These are phyloP conservation scores for Eupithecia dodoneata DNA, from an alignment of 2,888 invertebrate species.

Conservation along the genomic window DNA sequence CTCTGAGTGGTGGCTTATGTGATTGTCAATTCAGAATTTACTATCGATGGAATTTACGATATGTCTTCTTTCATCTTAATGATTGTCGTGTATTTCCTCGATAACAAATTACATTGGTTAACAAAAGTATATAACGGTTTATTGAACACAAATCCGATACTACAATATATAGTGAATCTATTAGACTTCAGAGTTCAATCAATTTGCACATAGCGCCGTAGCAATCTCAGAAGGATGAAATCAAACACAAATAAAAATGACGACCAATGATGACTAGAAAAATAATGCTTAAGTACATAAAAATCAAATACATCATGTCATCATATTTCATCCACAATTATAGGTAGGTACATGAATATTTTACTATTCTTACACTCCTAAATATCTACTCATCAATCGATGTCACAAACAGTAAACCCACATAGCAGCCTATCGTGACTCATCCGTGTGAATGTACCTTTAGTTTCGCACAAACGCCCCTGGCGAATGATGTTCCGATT, in stretches of 20 bases:
- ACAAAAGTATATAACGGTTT: too few relatives aligned
- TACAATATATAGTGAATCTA: neutral
- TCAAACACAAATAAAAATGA: neutral
- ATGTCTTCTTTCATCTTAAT: neutral
- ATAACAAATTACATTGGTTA: too few relatives aligned
- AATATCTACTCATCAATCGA: neutral
- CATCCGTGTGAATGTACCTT: neutral
- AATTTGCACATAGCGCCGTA: neutral
- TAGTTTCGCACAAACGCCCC: constrained; percentile 20
- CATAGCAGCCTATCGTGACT: neutral
- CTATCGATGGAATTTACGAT: neutral
- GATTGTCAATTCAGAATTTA: neutral
- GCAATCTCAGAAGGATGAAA: neutral
- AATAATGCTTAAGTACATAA: neutral
- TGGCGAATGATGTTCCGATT: constrained; percentile 36
- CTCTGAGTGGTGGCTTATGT: neutral
- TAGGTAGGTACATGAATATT: too few relatives aligned
- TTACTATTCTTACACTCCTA: too few relatives aligned
- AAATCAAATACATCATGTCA: neutral
- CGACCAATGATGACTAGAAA: neutral
- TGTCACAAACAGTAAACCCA: neutral
- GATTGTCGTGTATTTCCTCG: too few relatives aligned
- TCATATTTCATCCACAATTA: neutral
- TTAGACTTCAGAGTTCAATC: neutral
- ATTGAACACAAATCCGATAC: too few relatives aligned